Conservation (phyloP, 2,797 vertebrate species). For the Acrossocheilus wenchowensis region DNA sequence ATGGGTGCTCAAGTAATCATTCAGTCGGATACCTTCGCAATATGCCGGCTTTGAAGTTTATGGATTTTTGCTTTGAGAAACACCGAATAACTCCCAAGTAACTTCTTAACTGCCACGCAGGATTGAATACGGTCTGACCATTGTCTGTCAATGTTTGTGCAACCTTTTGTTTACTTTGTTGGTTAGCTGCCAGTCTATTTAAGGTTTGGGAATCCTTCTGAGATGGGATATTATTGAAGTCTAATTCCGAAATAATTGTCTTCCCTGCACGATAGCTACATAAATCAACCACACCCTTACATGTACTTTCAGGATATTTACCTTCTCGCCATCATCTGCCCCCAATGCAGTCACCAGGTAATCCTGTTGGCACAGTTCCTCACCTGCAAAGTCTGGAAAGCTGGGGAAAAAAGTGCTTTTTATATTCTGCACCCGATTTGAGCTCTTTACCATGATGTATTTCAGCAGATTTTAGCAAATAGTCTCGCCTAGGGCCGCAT, state of each 20-base stretch:
- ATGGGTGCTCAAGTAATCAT: slow-evolving; percentile 61
- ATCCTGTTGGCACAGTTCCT: slow-evolving; percentile 51
- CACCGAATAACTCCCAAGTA: slow-evolving; percentile 4
- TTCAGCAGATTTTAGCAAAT: slow-evolving; percentile 56
- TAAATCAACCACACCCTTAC: slow-evolving; percentile 56
- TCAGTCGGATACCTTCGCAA: slow-evolving; percentile 33
- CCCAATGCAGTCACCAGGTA: slow-evolving; percentile 51
- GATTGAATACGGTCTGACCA: slow-evolving; percentile 40
- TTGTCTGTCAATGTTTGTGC: slow-evolving; percentile 50
- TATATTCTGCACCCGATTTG: slow-evolving; percentile 27
- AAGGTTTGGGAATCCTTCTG: slow-evolving; percentile 56
- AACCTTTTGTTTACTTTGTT: slow-evolving; percentile 50
- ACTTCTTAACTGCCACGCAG: slow-evolving; percentile 30
- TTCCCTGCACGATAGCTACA: slow-evolving; percentile 47
- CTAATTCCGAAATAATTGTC: slow-evolving; percentile 60
- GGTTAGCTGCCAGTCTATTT: slow-evolving; percentile 52
- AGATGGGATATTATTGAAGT: slow-evolving; percentile 50
- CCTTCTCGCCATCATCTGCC: slow-evolving; percentile 51
- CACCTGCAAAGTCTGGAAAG: slow-evolving; percentile 39
- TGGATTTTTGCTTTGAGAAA: slow-evolving; percentile 31
- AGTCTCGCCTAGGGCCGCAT: slow-evolving; percentile 48
- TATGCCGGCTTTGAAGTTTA: slow-evolving; percentile 27
- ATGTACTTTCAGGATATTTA: slow-evolving; percentile 61
- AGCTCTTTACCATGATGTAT: slow-evolving; percentile 56
- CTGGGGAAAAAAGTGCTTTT: background rate